Evolutionary conservation across 2,888 invertebrate genomes (phyloP), one percentile per base, ranked within the genome.

Genomic region (Cataglyphis livida): DNA sequence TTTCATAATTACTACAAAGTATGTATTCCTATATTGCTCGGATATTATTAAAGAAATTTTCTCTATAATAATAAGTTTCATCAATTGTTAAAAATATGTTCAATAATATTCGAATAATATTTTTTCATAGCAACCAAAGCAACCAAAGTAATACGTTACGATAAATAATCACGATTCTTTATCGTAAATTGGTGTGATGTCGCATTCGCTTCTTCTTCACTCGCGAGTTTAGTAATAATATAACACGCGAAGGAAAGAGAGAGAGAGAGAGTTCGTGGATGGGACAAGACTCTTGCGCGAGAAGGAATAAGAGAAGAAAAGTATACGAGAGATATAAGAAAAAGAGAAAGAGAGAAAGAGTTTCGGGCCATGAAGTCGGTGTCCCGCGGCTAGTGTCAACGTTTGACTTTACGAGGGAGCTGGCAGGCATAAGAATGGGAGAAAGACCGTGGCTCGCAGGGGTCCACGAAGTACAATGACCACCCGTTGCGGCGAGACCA

Each of bases 341-440:
- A 84, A 66, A 73, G 82, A 70, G 65, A 61, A 44, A 73, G 84
- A 84, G 68, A 82, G 78, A 76, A 81, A 61, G 76, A 86, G 84
- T 44, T 74, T 76, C 64, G 74, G 78, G 64, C 81, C 64, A 78
- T 78, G 82, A 82, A 87, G 87, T 82, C 82, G 86, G 83, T 91
- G 91, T 93, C 93, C 94, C 90, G 93, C 91, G 90, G 93, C 91
- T 93, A 93, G 93, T 93, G 94, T 94, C 94, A 94, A 94, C 94
- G 91, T 93, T 93, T 93, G 94, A 94, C 91, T 94, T 94, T 94
- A 94, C 93, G 94, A 94, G 93, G 92, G 92, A 93, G 91, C 92
- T 92, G 90, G 91, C 90, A 89, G 87, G 89, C 87, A 89, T 84
- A 85, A 90, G 91, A 92, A 91, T 91, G 89, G 88, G 89, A 91